Conservation (phyloP, 2,113 vertebrate species). For the Indicator indicator region DNA sequence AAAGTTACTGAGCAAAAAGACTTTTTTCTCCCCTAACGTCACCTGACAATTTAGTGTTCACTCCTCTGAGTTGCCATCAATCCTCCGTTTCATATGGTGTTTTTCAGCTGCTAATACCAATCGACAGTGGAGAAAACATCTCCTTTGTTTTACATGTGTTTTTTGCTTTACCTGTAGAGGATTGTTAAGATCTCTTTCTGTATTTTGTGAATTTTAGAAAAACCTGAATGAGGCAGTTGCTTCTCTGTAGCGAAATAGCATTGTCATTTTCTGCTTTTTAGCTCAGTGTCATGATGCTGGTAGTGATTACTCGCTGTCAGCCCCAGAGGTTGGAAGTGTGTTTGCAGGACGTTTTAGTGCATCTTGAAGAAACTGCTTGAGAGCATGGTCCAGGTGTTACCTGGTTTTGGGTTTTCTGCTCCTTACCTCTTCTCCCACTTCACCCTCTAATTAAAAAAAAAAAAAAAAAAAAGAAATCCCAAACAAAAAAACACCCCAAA, state of each 20-base stretch:
- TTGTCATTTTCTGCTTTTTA: neutral
- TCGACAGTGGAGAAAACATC: neutral
- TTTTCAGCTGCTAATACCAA: neutral
- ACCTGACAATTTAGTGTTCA: neutral
- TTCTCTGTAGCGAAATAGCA: neutral
- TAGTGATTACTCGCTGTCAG: neutral
- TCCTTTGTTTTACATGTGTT: neutral
- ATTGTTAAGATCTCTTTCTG: neutral
- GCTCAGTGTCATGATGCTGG: neutral
- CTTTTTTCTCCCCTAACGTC: neutral
- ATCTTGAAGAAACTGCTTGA: neutral
- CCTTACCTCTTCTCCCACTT: neutral
- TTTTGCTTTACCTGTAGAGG: neutral
- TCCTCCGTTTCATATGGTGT: neutral
- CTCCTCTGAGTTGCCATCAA: neutral
- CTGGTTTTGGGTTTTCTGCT: neutral
- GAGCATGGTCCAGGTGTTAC: neutral
- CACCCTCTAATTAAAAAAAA: too few relatives aligned
- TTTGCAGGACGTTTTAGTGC: neutral
- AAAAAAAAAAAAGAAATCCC: too few relatives aligned
- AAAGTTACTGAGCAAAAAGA: neutral
- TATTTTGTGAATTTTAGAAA: neutral
- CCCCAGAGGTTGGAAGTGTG: neutral
- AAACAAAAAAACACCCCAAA: too few relatives aligned
- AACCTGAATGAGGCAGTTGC: neutral